These are phyloP conservation scores for Eremophila alpestris DNA, from an alignment of 2,797 vertebrate genomes.

Conservation along the genomic window DNA sequence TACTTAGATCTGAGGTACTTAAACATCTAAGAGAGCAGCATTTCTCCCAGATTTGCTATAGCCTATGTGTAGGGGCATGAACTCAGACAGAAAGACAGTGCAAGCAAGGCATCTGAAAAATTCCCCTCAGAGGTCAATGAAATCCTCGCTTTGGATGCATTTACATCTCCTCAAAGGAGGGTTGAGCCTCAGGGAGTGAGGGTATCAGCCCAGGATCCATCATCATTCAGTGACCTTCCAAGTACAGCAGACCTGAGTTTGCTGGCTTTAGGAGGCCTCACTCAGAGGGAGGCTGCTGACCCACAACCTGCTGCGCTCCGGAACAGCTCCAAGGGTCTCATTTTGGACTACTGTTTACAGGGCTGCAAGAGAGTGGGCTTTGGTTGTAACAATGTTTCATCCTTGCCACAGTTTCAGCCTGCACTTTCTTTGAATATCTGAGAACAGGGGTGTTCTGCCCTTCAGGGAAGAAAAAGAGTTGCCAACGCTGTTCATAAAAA, in stretches of 20 bases:
- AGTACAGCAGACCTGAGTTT: not conserved
- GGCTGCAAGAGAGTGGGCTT: rapidly evolving
- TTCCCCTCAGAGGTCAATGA: not conserved
- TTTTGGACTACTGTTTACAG: not conserved
- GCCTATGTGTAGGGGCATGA: rapidly evolving
- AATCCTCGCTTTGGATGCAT: not conserved
- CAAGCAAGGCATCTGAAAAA: not conserved
- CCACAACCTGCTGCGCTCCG: too few species aligned
- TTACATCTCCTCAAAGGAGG: not conserved
- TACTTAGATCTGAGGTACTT: too few species aligned
- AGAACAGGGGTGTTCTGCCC: not conserved
- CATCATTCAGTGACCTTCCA: rapidly evolving
- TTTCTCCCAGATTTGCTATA: not conserved
- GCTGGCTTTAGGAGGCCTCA: not conserved
- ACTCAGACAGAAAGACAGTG: not conserved
- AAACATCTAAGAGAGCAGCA: not conserved
- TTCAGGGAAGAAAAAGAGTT: not conserved
- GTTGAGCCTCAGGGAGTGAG: not conserved
- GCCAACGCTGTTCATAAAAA: not conserved
- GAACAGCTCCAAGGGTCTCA: not conserved
- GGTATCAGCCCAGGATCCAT: not conserved
- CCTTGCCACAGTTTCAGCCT: not conserved
- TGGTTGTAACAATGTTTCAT: not conserved
- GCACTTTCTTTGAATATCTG: not conserved
- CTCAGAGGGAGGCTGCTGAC: not conserved